phyloP scores from a whole-genome alignment of 1,140 invertebrate genomes.

The Pogonus chalceus region DNA sequence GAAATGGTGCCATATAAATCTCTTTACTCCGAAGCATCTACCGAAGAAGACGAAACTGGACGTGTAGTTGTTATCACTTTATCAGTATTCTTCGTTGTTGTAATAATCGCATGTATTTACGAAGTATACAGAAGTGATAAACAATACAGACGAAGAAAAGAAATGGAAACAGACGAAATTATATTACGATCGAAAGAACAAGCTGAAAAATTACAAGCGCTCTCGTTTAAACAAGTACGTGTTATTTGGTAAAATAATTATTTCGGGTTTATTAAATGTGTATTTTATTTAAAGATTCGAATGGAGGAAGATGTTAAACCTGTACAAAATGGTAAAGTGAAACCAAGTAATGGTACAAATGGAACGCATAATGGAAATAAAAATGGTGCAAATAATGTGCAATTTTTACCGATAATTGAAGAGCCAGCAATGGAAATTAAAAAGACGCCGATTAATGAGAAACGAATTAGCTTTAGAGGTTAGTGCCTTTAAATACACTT shows the following conservation, averaged over 20 bases:
- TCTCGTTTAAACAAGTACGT: neutral
- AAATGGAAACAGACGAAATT: constrained; percentile 56
- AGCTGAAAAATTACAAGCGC: constrained; percentile 42
- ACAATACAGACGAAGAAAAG: constrained; percentile 52
- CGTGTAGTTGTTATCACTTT: constrained; percentile 64
- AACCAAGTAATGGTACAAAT: constrained; percentile 12
- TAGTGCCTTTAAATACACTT: constrained; percentile 8
- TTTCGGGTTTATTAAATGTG: constrained; percentile 9
- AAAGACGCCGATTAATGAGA: constrained; percentile 16
- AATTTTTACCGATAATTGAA: constrained; percentile 14
- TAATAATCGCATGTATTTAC: constrained; percentile 51
- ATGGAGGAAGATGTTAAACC: constrained; percentile 32
- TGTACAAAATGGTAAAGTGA: constrained; percentile 19
- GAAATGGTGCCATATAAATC: constrained; percentile 61
- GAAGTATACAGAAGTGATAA: constrained; percentile 55
- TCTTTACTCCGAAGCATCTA: constrained; percentile 54
- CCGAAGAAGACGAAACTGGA: constrained; percentile 62
- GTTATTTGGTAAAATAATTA: no score
- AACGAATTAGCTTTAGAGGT: constrained; percentile 31
- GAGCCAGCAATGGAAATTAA: constrained; percentile 18
- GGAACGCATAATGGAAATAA: constrained; percentile 11
- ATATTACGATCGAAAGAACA: constrained; percentile 56
- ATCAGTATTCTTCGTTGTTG: constrained; percentile 54
- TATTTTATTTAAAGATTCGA: constrained; percentile 26
- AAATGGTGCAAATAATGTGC: constrained; percentile 16